Base-by-base conservation (phyloP, 2,888 invertebrate species). In the Agrilus cyanescens region DNA sequence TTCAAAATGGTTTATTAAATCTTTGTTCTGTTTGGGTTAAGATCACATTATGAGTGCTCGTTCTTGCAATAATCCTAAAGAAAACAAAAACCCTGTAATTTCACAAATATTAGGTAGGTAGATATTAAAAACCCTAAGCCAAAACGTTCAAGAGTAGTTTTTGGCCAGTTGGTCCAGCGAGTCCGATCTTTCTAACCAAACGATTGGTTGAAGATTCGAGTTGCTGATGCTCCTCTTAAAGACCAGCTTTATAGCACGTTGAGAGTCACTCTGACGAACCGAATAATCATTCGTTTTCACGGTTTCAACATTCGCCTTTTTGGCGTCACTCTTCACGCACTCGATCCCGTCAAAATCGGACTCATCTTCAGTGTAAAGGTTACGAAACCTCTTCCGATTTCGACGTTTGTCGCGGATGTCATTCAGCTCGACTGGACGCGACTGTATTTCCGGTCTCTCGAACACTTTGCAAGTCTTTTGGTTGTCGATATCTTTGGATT, bases 301-400 rank as follows among this genome's bases (percentile, higher is more conserved):
- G 10, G 12, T 33, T 33, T 33, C 15, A 7, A 33, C 13, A 4
- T 33, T 8, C 13, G 33, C 13, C 10, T 13, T 15, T n/a, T 33
- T 33, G 12, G 33, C 15, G 15, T 33, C 15, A 33, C 15, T 14
- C 10, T 12, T 13, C 10, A 7, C 33, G 13, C 6, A 33, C 13
- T 33, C 15, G 33, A 15, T 14, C 12, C 33, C 39, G 13, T 32
- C 31, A 13, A 29, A 4, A 32, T 46, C 50, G 5, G 46, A 38
- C n/a, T 52, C 52, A 12, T 48, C 46, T n/a, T 45, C 52, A 10
- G 46, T 45, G 32, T 52, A 49, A 10, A 52, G 32, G 45, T 50
- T 51, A 2, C 50, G 37, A 35, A 52, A 52, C 8, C 52, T 39
- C 30, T 50, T 52, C 7, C 38, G 41, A 38, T 43, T 43, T n/a